These are phyloP conservation scores for Clusia tigrina DNA, from an alignment of 2,888 invertebrate genomes.

Conservation along the genomic window DNA sequence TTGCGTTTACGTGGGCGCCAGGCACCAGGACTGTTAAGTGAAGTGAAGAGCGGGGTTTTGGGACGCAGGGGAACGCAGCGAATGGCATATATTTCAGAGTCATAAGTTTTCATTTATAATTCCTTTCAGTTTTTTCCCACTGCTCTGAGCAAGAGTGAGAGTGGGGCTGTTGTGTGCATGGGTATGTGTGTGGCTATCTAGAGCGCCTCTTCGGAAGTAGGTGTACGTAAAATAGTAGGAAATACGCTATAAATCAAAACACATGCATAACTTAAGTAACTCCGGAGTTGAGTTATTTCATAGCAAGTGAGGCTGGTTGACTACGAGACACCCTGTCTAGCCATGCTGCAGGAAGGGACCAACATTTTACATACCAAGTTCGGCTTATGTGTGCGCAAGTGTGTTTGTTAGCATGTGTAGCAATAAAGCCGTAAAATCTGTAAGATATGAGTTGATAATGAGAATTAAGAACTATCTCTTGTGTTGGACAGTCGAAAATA, in stretches of 20 bases:
- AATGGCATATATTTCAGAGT: conserved; percentile 27
- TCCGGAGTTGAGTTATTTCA: not conserved
- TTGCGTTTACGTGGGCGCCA: not conserved
- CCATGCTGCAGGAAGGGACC: not conserved
- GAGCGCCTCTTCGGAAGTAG: conserved; percentile 11
- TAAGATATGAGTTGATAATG: conserved; percentile 33
- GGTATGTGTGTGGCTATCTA: conserved; percentile 8
- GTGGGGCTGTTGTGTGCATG: not conserved
- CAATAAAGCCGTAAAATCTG: conserved; percentile 18
- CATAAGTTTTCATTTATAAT: conserved; percentile 43
- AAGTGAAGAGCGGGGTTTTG: no score
- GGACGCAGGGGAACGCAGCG: not conserved
- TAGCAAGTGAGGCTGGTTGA: conserved; percentile 16
- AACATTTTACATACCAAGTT: not conserved
- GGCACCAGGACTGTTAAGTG: no score
- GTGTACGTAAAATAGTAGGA: not conserved
- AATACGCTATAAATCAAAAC: conserved; percentile 40
- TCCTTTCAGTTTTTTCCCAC: not conserved
- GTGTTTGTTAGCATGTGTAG: conserved; percentile 1
- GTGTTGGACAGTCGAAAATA: conserved; percentile 22
- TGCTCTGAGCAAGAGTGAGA: not conserved
- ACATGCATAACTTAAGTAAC: conserved; percentile 35
- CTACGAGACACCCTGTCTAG: conserved; percentile 28
- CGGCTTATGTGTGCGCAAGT: no score
- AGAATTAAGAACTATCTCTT: conserved; percentile 25